Base-by-base conservation (phyloP, 2,888 invertebrate species). In the Diloba caeruleocephala region DNA sequence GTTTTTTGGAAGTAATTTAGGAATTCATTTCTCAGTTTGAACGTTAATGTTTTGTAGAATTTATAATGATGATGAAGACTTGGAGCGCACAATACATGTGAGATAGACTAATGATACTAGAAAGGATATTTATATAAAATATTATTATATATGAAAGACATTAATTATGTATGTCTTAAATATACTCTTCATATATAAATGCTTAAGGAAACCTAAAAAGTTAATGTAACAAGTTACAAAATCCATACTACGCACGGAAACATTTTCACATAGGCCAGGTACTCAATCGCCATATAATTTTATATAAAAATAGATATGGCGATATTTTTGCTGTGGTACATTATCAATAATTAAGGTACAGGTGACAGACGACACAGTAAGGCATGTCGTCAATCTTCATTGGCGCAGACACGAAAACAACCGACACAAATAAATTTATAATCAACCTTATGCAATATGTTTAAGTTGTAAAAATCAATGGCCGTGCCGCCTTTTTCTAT, bases 61-160 rank as follows among this genome's bases (percentile, higher is more conserved):
- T 80, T 87, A 79, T 83, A 83, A 73, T 64, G 73, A 81, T 65
- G 83, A 84, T 52, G 84, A 85, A 81, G 88, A 90, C 82, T 88
- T 82, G 89, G 90, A 88, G 89, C 92, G 92, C 92, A 92, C 92
- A 92, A 92, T 68, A 84, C 84, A 70, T 84, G 92, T 92, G 92
- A 92, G 88, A 89, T 89, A 90, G 81, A 64, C 75, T 88, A 83
- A 82, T 67, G 74, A 68, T 55, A 60, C 61, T 68, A 83, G 78
- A 78, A 60, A 58, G 70, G 66, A 84, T 88, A 87, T 87, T 79
- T 85, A 88, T 80, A 81, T 79, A 68, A 60, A 71, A 74, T 70
- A 73, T 67, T 74, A 66, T 79, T 78, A 62, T 52, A 45, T 41
- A 56, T 21, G 12, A 49, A 42, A 48, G 63, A 72, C 61, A 53